Conservation (phyloP, 2,888 invertebrate species). For the Steromphala cineraria region DNA sequence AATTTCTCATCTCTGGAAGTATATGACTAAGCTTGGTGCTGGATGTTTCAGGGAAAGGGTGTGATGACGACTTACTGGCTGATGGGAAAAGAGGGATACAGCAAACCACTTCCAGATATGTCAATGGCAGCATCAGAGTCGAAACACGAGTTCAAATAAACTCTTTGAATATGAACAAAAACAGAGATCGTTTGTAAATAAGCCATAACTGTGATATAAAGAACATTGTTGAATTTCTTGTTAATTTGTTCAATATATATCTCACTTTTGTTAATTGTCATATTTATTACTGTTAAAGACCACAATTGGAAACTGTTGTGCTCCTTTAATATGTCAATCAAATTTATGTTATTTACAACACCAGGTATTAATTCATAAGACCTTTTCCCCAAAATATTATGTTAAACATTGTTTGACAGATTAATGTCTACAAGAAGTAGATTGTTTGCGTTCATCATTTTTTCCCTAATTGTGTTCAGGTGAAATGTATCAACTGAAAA, state of each 20-base stretch:
- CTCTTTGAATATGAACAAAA: not conserved
- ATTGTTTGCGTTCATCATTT: too few relatives aligned
- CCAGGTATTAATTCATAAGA: too few relatives aligned
- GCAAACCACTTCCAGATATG: conserved; percentile 65
- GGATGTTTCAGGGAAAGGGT: conserved; percentile 72
- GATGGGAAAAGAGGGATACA: conserved; percentile 71
- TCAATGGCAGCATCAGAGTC: conserved; percentile 46
- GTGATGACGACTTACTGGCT: conserved; percentile 73
- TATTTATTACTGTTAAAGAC: not conserved
- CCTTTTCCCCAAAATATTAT: too few relatives aligned
- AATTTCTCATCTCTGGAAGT: too few relatives aligned
- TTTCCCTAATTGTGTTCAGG: too few relatives aligned
- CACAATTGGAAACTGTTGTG: too few relatives aligned
- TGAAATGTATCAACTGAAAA: too few relatives aligned
- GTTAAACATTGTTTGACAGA: too few relatives aligned
- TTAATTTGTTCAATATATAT: not conserved
- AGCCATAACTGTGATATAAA: not conserved
- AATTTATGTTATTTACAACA: too few relatives aligned
- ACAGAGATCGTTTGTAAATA: not conserved
- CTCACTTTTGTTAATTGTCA: not conserved
- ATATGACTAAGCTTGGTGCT: too few relatives aligned
- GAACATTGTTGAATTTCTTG: not conserved
- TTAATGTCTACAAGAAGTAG: too few relatives aligned
- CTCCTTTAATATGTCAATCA: too few relatives aligned
- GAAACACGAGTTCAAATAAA: conserved; percentile 51